Conservation (phyloP, 2,888 invertebrate species). For the Hydropsyche betteni region DNA sequence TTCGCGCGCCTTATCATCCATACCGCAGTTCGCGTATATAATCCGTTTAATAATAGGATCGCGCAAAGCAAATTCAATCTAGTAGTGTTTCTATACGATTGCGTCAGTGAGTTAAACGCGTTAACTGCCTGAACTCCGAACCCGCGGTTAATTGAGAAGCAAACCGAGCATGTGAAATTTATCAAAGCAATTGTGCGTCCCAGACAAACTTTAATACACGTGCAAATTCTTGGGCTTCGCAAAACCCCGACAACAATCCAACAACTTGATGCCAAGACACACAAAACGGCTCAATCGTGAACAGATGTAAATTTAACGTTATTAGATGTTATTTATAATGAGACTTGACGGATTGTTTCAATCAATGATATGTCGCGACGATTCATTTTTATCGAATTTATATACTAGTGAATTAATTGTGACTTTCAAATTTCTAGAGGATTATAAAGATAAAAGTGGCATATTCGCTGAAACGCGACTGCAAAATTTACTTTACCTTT, state of each 20-base stretch:
- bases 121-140: constrained; percentile 12
- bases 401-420: too few species aligned
- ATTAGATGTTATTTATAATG: too few species aligned
- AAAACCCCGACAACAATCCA: neutral
- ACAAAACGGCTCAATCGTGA: neutral
- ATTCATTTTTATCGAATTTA: too few species aligned
- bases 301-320: too few species aligned
- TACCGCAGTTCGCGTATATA: neutral
- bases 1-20: neutral
- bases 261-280: neutral
- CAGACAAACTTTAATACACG: constrained; percentile 22
- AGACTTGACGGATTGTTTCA: too few species aligned
- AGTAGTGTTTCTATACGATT: neutral
- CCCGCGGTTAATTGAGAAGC: constrained; percentile 25
- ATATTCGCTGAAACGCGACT: too few species aligned
- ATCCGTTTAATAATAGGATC: neutral
- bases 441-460: too few species aligned
- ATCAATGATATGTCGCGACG: too few species aligned
- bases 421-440: too few species aligned
- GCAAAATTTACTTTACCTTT: too few species aligned
- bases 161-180: constrained; percentile 33
- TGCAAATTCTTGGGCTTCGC: constrained; percentile 7
- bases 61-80: too few species aligned
- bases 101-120: constrained; percentile 4
- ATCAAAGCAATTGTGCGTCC: constrained; percentile 19